Conservation (phyloP, 1,140 invertebrate genomes). For the Myzus persicae region DNA sequence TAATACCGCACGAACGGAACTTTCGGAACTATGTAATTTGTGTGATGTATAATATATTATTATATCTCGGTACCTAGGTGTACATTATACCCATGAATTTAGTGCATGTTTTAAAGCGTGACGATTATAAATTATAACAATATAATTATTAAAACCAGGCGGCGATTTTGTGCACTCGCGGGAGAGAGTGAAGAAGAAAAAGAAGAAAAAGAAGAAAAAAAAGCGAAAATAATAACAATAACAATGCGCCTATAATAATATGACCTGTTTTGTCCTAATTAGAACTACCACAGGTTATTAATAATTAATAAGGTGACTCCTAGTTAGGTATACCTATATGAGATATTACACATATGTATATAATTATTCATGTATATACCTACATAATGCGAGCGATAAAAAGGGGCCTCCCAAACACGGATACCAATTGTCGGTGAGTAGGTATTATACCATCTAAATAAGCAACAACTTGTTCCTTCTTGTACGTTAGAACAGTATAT, state of each 20-base stretch:
- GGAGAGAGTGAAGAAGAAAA: not conserved
- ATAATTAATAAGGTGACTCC: slow-evolving; percentile 35
- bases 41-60: not conserved
- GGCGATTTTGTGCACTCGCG: not conserved
- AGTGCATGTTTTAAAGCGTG: not conserved
- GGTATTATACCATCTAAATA: too few relatives aligned
- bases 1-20: not conserved
- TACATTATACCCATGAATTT: not conserved
- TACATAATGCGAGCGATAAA: not conserved
- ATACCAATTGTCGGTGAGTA: not conserved
- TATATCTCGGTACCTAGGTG: not conserved
- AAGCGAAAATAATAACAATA: slow-evolving; percentile 15
- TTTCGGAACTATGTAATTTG: slow-evolving; percentile 11
- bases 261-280: slow-evolving; percentile 45
- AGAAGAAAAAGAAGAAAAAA: too few relatives aligned
- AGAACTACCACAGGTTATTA: slow-evolving; percentile 24
- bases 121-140: slow-evolving; percentile 4
- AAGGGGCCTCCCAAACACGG: not conserved
- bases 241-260: not conserved
- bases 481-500: too few relatives aligned
- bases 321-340: not conserved
- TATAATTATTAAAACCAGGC: not conserved
- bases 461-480: too few relatives aligned
- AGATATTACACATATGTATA: not conserved
- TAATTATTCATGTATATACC: not conserved